Evolutionary conservation across 2,113 vertebrate genomes (phyloP), one percentile per base, ranked within the genome.

Genomic region (Epinephelus moara): DNA sequence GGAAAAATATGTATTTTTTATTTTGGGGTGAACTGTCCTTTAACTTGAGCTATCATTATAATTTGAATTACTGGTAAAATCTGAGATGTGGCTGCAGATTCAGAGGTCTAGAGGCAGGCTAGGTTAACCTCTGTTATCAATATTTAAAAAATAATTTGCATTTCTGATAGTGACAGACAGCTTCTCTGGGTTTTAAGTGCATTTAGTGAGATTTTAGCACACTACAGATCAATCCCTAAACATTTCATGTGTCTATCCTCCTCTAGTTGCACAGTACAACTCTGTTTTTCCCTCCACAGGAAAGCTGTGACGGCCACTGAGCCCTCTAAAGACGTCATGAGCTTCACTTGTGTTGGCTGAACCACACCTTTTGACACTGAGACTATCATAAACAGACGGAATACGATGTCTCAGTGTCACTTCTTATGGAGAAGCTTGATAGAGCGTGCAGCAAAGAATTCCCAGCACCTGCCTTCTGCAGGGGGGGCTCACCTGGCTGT

Each of bases 301-400:
- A 96, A 89, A 93, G 88, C 91, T 96, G 95, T 88, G 91, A 94
- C 2, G 91, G 92, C 81, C 93, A 92, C 66, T 92, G 90, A 82
- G 75, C 89, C 75, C 85, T 91, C 64, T 92, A 90, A 95, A 76
- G 74, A 80, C 0, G 18, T 52, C 15, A 14, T 4, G 25, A 62
- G 68, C 57, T 66, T 81, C 55, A 57, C 60, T 75, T 60, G 12
- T 64, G 57, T 74, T 27, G 37, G 60, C 68, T 78, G 70, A 33
- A 90, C 75, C 83, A 60, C 77, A 70, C 60, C 75, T 82, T 25
- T 23, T 78, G 86, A 68, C 83, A 88, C 70, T 70, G 75, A 68
- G 74, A 40, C 45, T 17, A 59, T 76, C 33, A 70, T 15, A 69
- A 63, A 70, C 70, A 27, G 60, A 75, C 66, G 52, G n/a, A 56